Evolutionary conservation across 2,113 vertebrate genomes (phyloP), one percentile per base, ranked within the genome.

Genomic region (Chaenocephalus aceratus): DNA sequence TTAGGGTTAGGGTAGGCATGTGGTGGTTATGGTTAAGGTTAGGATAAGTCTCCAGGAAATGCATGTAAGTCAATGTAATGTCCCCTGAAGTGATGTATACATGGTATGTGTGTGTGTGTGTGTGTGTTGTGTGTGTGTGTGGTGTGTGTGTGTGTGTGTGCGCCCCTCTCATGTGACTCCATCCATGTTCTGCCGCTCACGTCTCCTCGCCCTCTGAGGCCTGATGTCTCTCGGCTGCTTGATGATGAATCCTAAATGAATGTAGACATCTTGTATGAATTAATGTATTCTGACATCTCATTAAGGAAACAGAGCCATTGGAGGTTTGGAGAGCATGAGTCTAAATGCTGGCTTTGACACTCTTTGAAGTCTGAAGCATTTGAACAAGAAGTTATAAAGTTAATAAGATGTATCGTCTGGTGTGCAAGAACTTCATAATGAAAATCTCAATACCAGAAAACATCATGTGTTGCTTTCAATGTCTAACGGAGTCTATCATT

Each of bases 241-340:
- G 3, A 30, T 13, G 58, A 66, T 56, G 15, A 81, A 59, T 80
- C 45, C 46, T 36, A 21, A 64, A 86, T 68, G 0, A 75, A 77
- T 15, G 61, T 10, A 41, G 26, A 51, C 16, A 45, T n/a, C n/a
- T 16, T 57, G 5, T 60, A 9, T 73, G 62, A 64, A 73, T 79
- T 44, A 41, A 48, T 46, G 16, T 14, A 64, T 8, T 13, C 53
- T 3, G 15, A 63, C 44, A 5, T 51, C 34, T 56, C 1, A 57
- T 61, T 18, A 44, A 56, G 23, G n/a, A 53, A 65, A 53, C 21
- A 51, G 26, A 1, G 13, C 3, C 11, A 46, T n/a, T 18, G 13
- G 15, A 45, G 6, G 10, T 45, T 3, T 3, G 13, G n/a, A 4
- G 23, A 53, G 6, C 34, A 1, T 44, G 2, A 21, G 21, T 21